Percentiles rank a stretch among this genome's conserved stretches.
These are phyloP conservation scores for Microtus ochrogaster DNA, from an alignment of 2,113 vertebrate species.

Conservation along the genomic window DNA sequence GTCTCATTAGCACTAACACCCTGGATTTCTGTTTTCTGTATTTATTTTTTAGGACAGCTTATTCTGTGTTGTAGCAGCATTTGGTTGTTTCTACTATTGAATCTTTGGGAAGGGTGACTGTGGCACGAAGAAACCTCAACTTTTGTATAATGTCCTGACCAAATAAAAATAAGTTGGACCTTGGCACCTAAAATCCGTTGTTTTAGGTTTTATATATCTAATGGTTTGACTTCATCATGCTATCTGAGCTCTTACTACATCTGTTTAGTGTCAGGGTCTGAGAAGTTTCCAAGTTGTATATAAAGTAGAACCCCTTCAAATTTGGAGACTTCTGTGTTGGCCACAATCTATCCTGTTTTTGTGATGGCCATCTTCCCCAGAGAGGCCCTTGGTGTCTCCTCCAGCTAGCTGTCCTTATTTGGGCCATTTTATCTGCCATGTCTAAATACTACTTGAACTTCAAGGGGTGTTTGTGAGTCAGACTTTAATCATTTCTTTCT, in stretches of 20 bases:
- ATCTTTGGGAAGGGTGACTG: conserved; percentile 50
- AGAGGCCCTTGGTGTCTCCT: neutral
- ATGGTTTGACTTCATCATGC: conserved; percentile 50
- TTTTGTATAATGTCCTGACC: conserved; percentile 63
- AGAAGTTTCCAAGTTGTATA: neutral
- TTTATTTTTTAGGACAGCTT: conserved; percentile 91
- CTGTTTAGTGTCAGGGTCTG: neutral
- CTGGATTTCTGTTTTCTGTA: conserved; percentile 58
- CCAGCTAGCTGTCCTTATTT: neutral
- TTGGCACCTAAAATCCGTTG: conserved; percentile 54
- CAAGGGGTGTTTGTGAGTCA: neutral
- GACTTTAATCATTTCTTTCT: neutral
- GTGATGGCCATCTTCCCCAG: neutral
- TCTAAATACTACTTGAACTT: conserved; percentile 19
- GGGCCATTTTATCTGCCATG: neutral
- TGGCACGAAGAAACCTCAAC: conserved; percentile 60
- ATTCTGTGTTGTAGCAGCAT: conserved; percentile 94
- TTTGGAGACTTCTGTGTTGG: neutral
- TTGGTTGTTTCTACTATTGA: conserved; percentile 96
- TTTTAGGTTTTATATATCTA: conserved; percentile 54
- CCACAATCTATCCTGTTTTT: neutral
- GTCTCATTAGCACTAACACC: conserved; percentile 32
- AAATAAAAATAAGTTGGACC: conserved; percentile 74
- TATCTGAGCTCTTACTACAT: conserved; percentile 18
- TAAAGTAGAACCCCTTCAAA: neutral